Base-by-base conservation (phyloP, 2,797 vertebrate genomes). In the Pangasius mekongensis region DNA sequence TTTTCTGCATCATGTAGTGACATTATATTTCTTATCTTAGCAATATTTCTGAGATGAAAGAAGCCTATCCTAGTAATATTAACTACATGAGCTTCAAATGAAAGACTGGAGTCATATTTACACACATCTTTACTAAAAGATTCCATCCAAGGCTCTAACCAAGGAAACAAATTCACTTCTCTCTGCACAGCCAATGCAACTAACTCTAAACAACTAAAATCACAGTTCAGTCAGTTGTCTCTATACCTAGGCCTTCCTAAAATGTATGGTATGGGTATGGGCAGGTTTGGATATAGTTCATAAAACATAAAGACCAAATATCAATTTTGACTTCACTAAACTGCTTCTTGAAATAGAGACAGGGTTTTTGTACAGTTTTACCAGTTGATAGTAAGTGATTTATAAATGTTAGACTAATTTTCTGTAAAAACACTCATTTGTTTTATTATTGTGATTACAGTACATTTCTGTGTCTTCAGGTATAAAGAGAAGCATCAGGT, bases 401-500 rank as follows among this genome's bases (percentile, higher is more conserved):
- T 49, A 2, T 8, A 30, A 77, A 77, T 77, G 74, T 52, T 77
- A 18, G 43, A 13, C 2, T 49, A 2, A 18, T 77, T 30, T 77
- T 77, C 0, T 30, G 27, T 36, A 24, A 20, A 39, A 36, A 3
- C 7, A 18, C 13, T 30, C 3, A 27, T 49, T 14, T 73, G 1
- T 13, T 30, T 83, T 22, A 24, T 73, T 49, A 49, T 74, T 33
- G 13, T 76, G 18, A 24, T 78, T 78, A 47, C 18, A 24, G 39
- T 30, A 3, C 14, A 1, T 39, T 2, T 77, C 7, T 84, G 3
- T 92, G 20, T 78, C 18, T 86, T n/a, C 90, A 99, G 98, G 87
- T 99, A 99, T 93, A 99, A 99, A 93, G 98, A 99, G 89, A 96
- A 98, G 88, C 98, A 99, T 93, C 96, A 97, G 52, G 98, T 99